Evolutionary conservation across 2,113 vertebrate genomes (phyloP), one percentile per base, ranked within the genome.

Genomic region (Coptodon rendalli): DNA sequence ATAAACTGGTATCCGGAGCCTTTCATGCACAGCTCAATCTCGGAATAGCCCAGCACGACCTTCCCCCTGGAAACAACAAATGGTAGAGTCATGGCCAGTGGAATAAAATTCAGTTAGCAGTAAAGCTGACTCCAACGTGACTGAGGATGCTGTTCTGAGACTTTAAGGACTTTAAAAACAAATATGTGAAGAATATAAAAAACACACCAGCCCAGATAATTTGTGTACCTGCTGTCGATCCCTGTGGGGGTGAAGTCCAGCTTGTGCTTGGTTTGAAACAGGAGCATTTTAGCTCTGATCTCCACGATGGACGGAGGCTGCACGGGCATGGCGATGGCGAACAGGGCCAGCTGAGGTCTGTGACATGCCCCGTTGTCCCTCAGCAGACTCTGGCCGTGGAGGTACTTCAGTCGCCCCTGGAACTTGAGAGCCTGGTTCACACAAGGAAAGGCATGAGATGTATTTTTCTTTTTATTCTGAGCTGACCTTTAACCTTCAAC

Each of bases 1-100:
- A 97, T 94, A 86, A 97, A 97, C 87, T 97, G 97, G 92, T 97
- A 98, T 1, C 97, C 97, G 0, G 97, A 97, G 2, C 96, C 97
- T 17, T 45, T 95, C 86, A 92, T 94, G 48, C 95, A 96, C 68
- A 97, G 91, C 29, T 98, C 97, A 0, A 24, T 83, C 79, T 97
- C 97, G 0, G 95, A 95, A 79, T 98, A 97, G 7, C 97, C 97
- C 93, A 97, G 93, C 52, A 97, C 83, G 4, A 96, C 86, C 88
- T 91, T 96, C 73, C 96, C 96, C 84, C 96, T 97, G 87, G 1
- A 36, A 57, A 84, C 19, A 73, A 61, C 24, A 84, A 7, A 59
- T 76, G 14, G 57, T 16, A 1, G 38, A 5, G 6, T 31, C 27
- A 17, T 1, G 17, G 16, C 59, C 6, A 17, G 12, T n/a, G 53